These are phyloP conservation scores for Limnothrissa miodon DNA, from an alignment of 2,113 vertebrate species.

Conservation along the genomic window DNA sequence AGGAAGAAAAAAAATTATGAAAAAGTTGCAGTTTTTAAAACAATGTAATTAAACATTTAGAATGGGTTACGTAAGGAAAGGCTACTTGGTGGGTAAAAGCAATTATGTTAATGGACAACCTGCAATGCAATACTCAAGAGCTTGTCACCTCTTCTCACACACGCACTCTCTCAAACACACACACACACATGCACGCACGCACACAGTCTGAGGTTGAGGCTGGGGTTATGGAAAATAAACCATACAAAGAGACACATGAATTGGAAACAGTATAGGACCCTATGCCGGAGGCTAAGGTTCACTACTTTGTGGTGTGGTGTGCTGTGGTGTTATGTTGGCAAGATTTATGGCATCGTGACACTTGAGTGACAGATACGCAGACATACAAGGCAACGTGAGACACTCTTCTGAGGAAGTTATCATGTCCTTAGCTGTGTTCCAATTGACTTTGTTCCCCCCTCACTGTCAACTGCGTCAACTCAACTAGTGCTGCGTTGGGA, in stretches of 20 bases:
- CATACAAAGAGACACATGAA: background rate
- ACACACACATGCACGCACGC: slow-evolving; percentile 5
- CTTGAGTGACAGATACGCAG: background rate
- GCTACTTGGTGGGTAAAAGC: slow-evolving; percentile 70
- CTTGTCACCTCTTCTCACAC: slow-evolving; percentile 60
- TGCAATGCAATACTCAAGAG: slow-evolving; percentile 73
- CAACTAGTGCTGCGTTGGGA: background rate
- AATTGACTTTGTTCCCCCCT: background rate
- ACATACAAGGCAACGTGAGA: slow-evolving; percentile 17
- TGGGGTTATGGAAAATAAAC: background rate
- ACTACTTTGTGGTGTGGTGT: background rate
- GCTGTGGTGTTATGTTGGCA: background rate
- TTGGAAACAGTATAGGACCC: background rate
- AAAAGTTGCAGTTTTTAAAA: slow-evolving; percentile 67
- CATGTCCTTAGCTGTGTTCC: background rate
- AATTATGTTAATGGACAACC: slow-evolving; percentile 76
- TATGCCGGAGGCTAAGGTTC: background rate
- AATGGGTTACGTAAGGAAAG: slow-evolving; percentile 65
- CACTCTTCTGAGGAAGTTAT: background rate
- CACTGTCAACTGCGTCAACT: background rate
- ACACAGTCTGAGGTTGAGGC: background rate
- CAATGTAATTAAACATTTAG: slow-evolving; percentile 77
- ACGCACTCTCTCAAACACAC: slow-evolving; percentile 2
- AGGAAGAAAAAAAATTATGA: slow-evolving; percentile 17
- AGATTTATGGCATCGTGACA: background rate